phyloP scores from a whole-genome alignment of 2,888 invertebrate species.

The Drosophila leonis region DNA sequence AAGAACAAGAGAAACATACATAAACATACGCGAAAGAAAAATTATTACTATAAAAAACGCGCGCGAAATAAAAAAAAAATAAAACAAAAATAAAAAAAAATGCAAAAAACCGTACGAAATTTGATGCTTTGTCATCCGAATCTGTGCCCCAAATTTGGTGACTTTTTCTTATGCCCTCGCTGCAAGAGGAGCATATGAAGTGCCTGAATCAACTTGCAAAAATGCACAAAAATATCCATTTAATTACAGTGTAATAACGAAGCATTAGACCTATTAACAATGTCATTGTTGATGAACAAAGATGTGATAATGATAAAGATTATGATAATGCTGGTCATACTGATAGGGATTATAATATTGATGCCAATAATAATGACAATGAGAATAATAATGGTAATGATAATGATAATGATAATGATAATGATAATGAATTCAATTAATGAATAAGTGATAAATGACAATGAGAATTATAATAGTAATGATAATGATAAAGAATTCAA shows the following conservation, averaged over 20 bases:
- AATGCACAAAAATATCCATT: not conserved
- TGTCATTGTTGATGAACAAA: no score
- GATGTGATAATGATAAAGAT: no score
- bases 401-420: not conserved
- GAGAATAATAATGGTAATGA: not conserved
- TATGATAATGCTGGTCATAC: not conserved
- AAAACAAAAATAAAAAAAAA: not conserved
- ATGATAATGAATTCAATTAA: no score
- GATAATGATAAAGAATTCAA: no score
- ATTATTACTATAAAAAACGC: slow-evolving; percentile 8
- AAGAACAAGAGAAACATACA: slow-evolving; percentile 17
- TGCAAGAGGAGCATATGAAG: not conserved
- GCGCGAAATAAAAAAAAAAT: slow-evolving; percentile 14
- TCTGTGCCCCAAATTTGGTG: slow-evolving; percentile 37
- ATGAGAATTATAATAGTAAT: not conserved
- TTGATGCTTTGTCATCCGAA: slow-evolving; percentile 40
- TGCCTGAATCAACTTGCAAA: not conserved
- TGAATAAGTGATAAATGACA: no score
- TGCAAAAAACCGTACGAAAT: slow-evolving; percentile 21
- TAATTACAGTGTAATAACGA: not conserved
- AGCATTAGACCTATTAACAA: not conserved
- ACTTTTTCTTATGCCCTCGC: slow-evolving; percentile 25
- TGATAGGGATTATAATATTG: not conserved
- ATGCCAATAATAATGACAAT: not conserved
- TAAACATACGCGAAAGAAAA: slow-evolving; percentile 10